phyloP scores from a whole-genome alignment of 2,888 invertebrate genomes.

The Yponomeuta cagnagella region DNA sequence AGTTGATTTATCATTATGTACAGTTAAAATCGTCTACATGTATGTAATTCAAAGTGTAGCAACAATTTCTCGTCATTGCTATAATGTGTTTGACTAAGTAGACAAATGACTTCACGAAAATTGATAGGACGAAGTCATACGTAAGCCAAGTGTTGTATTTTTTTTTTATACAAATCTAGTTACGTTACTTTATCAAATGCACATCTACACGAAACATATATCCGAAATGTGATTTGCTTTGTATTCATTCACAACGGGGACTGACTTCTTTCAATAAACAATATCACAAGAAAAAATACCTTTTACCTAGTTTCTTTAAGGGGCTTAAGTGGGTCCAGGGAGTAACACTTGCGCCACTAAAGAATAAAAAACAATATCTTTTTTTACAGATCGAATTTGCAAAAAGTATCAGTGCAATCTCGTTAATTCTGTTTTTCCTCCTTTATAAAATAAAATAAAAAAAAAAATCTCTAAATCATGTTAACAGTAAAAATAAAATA shows the following conservation, averaged over 20 bases:
- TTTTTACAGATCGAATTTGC: too few relatives aligned
- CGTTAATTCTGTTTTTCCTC: too few relatives aligned
- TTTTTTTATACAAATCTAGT: conserved; percentile 22
- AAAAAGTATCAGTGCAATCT: too few relatives aligned
- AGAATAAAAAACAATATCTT: too few relatives aligned
- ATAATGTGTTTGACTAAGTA: background rate
- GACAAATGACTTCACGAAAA: conserved; percentile 7
- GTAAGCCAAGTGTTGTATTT: conserved; percentile 15
- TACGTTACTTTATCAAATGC: conserved; percentile 36
- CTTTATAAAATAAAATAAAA: too few relatives aligned
- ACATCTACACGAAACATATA: conserved; percentile 67
- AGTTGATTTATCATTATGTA: conserved; percentile 15
- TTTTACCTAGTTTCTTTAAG: too few relatives aligned
- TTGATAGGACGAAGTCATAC: background rate
- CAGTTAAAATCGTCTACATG: conserved; percentile 9
- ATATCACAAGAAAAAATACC: conserved; percentile 14
- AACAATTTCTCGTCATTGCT: conserved; percentile 3
- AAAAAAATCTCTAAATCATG: too few relatives aligned
- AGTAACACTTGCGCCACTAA: too few relatives aligned
- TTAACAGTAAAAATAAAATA: too few relatives aligned
- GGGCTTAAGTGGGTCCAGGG: too few relatives aligned
- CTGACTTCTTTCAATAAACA: conserved; percentile 38
- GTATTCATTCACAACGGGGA: conserved; percentile 31
- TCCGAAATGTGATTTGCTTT: conserved; percentile 54
- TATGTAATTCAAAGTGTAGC: background rate